Conservation (phyloP, 2,797 vertebrate species). For the Hippopotamyrus pictus region DNA sequence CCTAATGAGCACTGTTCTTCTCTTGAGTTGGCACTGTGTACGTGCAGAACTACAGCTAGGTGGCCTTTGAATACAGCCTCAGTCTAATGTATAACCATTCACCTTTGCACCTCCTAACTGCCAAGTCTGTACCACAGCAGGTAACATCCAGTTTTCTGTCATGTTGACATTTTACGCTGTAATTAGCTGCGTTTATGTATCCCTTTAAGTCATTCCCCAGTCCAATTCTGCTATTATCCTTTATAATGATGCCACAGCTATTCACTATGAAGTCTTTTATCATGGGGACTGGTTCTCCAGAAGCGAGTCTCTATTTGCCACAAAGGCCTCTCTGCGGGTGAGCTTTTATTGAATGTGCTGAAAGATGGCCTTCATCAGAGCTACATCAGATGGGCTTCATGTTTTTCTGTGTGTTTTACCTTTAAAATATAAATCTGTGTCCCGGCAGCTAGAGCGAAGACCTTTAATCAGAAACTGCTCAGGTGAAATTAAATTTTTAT, state of each 20-base stretch:
- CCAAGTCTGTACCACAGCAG: neutral
- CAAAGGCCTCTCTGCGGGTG: neutral
- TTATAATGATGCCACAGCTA: neutral
- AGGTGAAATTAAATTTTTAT: neutral
- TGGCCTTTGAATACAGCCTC: neutral
- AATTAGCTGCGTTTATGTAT: conserved; percentile 18
- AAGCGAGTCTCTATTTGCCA: neutral
- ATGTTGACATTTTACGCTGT: conserved; percentile 22
- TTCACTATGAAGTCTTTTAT: neutral
- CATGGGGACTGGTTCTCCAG: neutral
- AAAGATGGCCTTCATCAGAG: neutral
- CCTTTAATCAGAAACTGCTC: neutral
- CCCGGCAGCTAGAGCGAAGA: neutral
- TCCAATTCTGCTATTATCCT: conserved; percentile 11
- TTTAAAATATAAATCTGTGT: neutral
- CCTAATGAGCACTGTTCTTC: neutral
- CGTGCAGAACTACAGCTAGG: neutral
- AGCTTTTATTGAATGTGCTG: neutral
- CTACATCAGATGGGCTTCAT: neutral
- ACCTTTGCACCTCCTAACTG: conserved; percentile 5
- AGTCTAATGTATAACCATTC: neutral
- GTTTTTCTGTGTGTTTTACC: neutral
- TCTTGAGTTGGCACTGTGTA: neutral
- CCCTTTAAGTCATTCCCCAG: conserved; percentile 4
- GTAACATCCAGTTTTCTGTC: neutral